Conservation (phyloP, 2,797 vertebrate species). For the Gorsachius magnificus region DNA sequence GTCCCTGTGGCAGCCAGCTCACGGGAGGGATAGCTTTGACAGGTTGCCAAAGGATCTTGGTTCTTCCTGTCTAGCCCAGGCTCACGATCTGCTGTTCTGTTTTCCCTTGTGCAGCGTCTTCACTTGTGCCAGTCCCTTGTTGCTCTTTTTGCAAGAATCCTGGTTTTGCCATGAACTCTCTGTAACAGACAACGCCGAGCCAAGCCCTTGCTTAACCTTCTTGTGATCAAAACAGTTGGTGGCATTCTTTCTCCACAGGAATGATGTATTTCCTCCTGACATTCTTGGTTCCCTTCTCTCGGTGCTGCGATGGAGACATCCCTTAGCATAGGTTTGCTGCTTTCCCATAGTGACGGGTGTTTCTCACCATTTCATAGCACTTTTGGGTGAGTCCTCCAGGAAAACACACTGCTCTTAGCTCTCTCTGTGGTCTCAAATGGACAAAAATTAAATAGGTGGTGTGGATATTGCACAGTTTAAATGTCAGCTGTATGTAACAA, state of each 20-base stretch:
- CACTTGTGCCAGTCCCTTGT: not conserved
- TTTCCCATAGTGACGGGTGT: not conserved
- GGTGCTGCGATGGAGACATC: not conserved
- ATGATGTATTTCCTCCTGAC: not conserved
- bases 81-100: not conserved
- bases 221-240: not conserved
- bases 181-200: not conserved
- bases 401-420: not conserved
- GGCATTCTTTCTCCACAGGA: not conserved
- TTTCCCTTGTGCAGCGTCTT: not conserved
- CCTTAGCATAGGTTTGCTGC: not conserved
- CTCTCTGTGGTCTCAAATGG: not conserved
- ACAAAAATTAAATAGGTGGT: not conserved
- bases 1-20: not conserved
- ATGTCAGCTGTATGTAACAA: not conserved
- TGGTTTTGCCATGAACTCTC: not conserved
- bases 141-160: not conserved
- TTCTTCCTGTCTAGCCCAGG: not conserved
- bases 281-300: not conserved
- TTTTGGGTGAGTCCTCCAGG: not conserved
- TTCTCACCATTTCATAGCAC: not conserved
- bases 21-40: not conserved
- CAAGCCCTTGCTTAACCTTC: not conserved
- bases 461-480: not conserved
- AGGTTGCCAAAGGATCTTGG: not conserved